These are phyloP conservation scores for Heliconius nattereri DNA, from an alignment of 1,140 invertebrate species.

Conservation along the genomic window DNA sequence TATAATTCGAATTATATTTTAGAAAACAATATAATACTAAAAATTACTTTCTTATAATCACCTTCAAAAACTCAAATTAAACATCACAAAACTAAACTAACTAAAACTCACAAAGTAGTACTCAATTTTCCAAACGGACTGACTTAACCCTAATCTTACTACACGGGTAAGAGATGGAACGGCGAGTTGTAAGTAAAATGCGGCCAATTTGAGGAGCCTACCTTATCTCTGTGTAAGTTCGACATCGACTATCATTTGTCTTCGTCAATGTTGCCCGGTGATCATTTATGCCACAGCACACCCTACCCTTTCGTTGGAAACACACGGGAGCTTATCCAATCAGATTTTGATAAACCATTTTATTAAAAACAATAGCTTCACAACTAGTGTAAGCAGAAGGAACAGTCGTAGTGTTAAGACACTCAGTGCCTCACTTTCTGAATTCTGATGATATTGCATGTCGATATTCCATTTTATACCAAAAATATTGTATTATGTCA, in stretches of 20 bases:
- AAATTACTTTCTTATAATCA: too few relatives aligned
- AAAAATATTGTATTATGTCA: too few relatives aligned
- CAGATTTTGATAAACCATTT: constrained; percentile 20
- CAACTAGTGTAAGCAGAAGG: too few relatives aligned
- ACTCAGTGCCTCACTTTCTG: too few relatives aligned
- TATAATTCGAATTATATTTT: too few relatives aligned
- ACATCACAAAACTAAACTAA: background rate
- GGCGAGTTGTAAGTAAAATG: constrained; percentile 68
- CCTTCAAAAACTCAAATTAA: background rate
- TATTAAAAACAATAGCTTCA: too few relatives aligned
- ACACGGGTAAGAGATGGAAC: constrained; percentile 56
- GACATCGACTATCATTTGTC: constrained; percentile 75
- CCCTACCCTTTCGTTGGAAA: constrained; percentile 71
- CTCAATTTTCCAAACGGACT: background rate
- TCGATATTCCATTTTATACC: too few relatives aligned
- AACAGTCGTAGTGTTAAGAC: too few relatives aligned
- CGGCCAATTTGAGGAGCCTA: constrained; percentile 77
- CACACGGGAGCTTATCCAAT: constrained; percentile 45
- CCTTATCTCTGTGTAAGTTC: constrained; percentile 78
- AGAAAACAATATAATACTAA: too few relatives aligned
- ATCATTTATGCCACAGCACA: constrained; percentile 80
- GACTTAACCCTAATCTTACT: constrained; percentile 45
- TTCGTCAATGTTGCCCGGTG: constrained; percentile 76
- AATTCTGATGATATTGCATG: too few relatives aligned
- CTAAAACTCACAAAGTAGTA: background rate